Conservation (phyloP, 2,888 invertebrate genomes). For the Drosophila meridiana region DNA sequence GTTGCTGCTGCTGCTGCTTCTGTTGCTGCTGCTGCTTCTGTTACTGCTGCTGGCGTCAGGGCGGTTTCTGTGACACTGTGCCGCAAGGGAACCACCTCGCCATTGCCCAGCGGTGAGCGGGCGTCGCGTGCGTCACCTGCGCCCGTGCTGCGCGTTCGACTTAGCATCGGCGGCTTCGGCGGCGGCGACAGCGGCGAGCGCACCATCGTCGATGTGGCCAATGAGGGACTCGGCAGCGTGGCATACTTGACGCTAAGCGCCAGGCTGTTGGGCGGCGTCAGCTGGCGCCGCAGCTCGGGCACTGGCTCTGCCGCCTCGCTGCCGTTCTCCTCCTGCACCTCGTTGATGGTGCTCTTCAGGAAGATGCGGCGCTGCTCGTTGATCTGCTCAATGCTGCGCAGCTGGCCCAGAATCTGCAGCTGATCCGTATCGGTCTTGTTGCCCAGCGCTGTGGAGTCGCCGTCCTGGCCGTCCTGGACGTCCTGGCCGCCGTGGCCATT, state of each 20-base stretch:
- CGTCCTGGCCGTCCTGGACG: background rate
- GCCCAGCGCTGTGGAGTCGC: background rate
- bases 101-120: conserved; percentile 47
- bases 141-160: conserved; percentile 80
- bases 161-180: conserved; percentile 82
- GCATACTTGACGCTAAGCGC: conserved; percentile 67
- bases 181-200: conserved; percentile 77
- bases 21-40: background rate
- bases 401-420: conserved; percentile 72
- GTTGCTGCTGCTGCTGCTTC: background rate
- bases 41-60: background rate
- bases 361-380: conserved; percentile 79
- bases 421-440: conserved; percentile 26
- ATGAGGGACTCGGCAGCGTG: conserved; percentile 59
- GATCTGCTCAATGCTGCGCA: conserved; percentile 77
- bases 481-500: background rate
- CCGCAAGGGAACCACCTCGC: conserved; percentile 33
- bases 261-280: conserved; percentile 48
- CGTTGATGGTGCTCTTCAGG: conserved; percentile 70
- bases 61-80: conserved; percentile 43
- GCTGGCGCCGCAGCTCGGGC: conserved; percentile 16
- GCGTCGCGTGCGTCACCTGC: conserved; percentile 72
- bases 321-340: conserved; percentile 44
- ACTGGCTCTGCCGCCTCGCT: background rate
- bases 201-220: conserved; percentile 44